Evolutionary conservation across 2,113 vertebrate species (phyloP).

Genomic region (Peromyscus californicus): DNA sequence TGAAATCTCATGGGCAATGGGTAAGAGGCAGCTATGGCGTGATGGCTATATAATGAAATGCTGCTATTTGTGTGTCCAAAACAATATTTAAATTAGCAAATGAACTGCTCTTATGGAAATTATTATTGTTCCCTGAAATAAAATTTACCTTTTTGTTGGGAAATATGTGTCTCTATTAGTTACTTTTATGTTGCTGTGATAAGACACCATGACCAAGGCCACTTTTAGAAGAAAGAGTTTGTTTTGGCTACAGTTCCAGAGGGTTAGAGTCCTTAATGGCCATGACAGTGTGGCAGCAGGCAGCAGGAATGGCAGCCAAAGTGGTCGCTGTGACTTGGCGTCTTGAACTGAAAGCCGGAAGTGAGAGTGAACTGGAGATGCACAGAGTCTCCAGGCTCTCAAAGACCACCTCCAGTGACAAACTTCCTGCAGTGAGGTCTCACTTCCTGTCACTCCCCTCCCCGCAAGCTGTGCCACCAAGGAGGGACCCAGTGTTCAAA

Average conservation of each 20-base stretch:
- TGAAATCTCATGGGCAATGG: not conserved
- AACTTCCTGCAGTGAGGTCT: not conserved
- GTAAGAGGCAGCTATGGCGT: not conserved
- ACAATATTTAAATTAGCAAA: not conserved
- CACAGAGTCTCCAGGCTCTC: not conserved
- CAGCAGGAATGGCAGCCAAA: fast-evolving
- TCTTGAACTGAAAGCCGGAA: not conserved
- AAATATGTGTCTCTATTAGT: not conserved
- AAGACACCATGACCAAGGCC: not conserved
- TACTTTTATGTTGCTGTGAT: not conserved
- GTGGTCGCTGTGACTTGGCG: no score
- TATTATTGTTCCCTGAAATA: not conserved
- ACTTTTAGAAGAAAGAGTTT: not conserved
- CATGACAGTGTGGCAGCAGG: not conserved
- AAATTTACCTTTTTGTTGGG: not conserved
- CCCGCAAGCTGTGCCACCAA: not conserved
- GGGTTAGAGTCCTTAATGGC: not conserved
- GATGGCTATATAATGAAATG: not conserved
- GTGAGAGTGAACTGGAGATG: not conserved
- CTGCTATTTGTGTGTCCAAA: not conserved
- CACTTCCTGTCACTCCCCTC: not conserved
- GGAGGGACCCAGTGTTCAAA: no score
- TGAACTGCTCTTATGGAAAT: not conserved
- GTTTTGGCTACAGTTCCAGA: not conserved
- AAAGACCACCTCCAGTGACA: not conserved